These are phyloP conservation scores for Pseudocheirus occidentalis DNA, from an alignment of 2,797 vertebrate genomes.

Conservation along the genomic window DNA sequence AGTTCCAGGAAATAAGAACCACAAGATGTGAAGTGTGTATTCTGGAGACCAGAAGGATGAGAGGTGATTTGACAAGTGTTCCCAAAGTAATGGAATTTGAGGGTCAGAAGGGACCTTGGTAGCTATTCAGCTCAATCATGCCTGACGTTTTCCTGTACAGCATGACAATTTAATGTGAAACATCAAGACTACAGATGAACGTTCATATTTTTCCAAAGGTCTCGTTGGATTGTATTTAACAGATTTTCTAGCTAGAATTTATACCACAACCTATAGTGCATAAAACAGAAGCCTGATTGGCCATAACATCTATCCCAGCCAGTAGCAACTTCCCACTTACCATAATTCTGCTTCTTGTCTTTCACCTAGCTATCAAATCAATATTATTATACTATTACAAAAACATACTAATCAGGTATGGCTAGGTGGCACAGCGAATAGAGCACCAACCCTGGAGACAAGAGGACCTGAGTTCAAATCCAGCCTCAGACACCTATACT, in stretches of 20 bases:
- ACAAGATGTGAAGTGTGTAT: background rate
- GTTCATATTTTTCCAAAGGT: background rate
- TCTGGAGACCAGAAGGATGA: background rate
- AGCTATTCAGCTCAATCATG: background rate
- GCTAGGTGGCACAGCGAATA: too few species aligned
- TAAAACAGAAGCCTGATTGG: background rate
- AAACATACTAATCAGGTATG: background rate
- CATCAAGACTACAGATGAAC: background rate
- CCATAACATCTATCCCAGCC: background rate
- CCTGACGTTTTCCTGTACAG: background rate
- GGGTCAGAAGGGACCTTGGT: background rate
- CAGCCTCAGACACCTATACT: too few species aligned
- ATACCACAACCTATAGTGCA: background rate
- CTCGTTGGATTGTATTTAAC: background rate
- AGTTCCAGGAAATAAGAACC: background rate
- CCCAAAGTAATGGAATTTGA: background rate
- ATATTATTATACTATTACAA: background rate
- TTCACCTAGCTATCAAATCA: background rate
- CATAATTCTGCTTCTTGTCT: background rate
- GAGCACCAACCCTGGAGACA: too few species aligned
- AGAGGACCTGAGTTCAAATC: too few species aligned
- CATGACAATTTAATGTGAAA: background rate
- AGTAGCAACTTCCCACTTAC: background rate
- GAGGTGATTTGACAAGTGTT: background rate
- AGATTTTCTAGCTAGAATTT: background rate